Conservation (phyloP, 2,113 vertebrate genomes). For the Pardalotus punctatus region DNA sequence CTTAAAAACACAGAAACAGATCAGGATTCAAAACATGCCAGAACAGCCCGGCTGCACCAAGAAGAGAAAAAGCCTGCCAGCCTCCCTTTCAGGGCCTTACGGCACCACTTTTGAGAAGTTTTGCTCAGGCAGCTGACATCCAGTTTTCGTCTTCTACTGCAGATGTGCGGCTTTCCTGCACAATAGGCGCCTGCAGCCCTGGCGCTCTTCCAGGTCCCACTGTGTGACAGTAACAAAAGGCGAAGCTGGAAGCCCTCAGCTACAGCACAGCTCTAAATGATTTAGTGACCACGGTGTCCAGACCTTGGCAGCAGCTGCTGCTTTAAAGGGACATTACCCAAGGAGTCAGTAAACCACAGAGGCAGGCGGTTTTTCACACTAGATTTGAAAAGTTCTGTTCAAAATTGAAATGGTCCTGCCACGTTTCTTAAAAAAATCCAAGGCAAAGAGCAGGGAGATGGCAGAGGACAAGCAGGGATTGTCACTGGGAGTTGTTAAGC, state of each 20-base stretch:
- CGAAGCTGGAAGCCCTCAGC: conserved; percentile 61
- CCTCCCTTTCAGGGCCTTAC: conserved; percentile 20
- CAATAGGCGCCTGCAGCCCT: conserved; percentile 64
- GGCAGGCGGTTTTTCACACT: background rate
- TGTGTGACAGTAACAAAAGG: conserved; percentile 71
- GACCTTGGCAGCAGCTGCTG: conserved; percentile 66
- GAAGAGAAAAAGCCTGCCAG: background rate
- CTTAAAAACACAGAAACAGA: background rate
- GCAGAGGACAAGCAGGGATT: background rate
- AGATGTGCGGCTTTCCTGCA: conserved; percentile 60
- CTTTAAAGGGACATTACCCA: conserved; percentile 48
- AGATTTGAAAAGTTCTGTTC: background rate
- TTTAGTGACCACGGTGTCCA: conserved; percentile 62
- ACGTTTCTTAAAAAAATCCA: background rate
- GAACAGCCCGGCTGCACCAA: background rate
- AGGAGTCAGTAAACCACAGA: background rate
- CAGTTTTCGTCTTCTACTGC: conserved; percentile 32
- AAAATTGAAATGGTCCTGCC: background rate
- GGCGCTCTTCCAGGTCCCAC: conserved; percentile 58
- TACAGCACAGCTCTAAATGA: conserved; percentile 58
- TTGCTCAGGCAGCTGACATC: conserved; percentile 60
- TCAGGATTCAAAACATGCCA: background rate
- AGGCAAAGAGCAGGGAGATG: background rate
- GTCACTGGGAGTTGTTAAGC: rapidly evolving
- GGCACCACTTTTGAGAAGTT: conserved; percentile 49